phyloP scores from a whole-genome alignment of 1,140 invertebrate species.

The Cherax quadricarinatus region DNA sequence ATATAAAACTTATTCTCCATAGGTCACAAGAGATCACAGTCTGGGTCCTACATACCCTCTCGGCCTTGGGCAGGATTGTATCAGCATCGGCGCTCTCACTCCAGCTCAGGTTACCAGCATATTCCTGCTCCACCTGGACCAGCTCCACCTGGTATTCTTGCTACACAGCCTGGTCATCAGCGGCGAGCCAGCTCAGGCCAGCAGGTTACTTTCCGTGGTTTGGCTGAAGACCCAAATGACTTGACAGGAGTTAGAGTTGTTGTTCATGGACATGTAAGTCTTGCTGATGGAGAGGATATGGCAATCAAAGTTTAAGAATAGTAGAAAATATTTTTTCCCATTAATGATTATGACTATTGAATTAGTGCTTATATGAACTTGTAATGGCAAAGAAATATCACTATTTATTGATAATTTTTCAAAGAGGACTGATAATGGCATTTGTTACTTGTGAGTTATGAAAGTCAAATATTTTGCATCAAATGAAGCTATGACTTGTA shows the following conservation, averaged over 20 bases:
- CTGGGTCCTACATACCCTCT: conserved; percentile 62
- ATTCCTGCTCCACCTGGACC: conserved; percentile 42
- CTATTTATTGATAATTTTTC: conserved; percentile 26
- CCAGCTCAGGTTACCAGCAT: conserved; percentile 67
- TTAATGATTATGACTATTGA: conserved; percentile 8
- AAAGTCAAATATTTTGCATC: background rate
- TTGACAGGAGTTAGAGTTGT: conserved; percentile 47
- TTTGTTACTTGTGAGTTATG: background rate
- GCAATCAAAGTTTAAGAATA: conserved; percentile 51
- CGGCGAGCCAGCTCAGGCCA: conserved; percentile 66
- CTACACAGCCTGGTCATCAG: conserved; percentile 56
- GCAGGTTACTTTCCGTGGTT: conserved; percentile 59
- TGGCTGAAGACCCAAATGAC: conserved; percentile 44
- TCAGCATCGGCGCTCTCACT: conserved; percentile 69
- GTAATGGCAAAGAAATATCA: background rate
- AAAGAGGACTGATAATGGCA: background rate
- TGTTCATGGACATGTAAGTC: conserved; percentile 40
- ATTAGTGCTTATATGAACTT: conserved; percentile 32
- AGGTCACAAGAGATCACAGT: conserved; percentile 72
- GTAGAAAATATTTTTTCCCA: conserved; percentile 16
- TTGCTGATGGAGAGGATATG: conserved; percentile 46
- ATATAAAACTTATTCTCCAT: background rate
- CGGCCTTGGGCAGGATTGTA: conserved; percentile 63
- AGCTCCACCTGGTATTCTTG: conserved; percentile 44
- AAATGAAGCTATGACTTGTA: background rate